Base-by-base conservation (phyloP, 2,888 invertebrate species). In the Phyto melanocephala region DNA sequence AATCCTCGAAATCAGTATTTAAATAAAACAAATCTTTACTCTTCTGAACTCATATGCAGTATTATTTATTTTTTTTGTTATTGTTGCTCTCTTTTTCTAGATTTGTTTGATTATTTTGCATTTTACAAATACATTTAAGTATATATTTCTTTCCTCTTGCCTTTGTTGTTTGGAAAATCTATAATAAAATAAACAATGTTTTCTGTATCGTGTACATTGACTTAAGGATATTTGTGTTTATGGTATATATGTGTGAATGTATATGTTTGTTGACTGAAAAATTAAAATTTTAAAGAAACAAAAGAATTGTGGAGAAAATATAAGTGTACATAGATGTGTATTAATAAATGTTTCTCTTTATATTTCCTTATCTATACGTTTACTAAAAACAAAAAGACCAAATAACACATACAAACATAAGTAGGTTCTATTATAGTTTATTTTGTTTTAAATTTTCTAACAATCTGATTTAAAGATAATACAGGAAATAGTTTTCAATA, bases 151-250 rank as follows among this genome's bases (percentile, higher is more conserved):
- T 47, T n/a, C n/a, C n/a, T n/a, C n/a, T n/a, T n/a, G n/a, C n/a
- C 47, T 22, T 60, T 20, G 33, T 47, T 47, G n/a, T 35, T 13
- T 37, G 37, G 37, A 22, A 71, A 47, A 35, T 60, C 20, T 8
- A 17, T 1, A 11, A 13, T 13, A 60, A 37, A 50, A 22, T 24
- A 60, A 50, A 60, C 24, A 37, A 45, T 4, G 11, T 50, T 4
- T 17, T 24, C 13, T 54, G 17, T 7, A 20, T n/a, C 17, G 11
- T 15, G 17, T 11, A 35, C 35, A 62, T 20, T 62, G 52, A 62
- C 52, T 72, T 72, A 17, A 62, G 62, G 24, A 52, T 62, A 20
- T 62, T 52, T 52, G 33, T 45, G 11, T 37, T 45, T 2, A n/a
- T n/a, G 24, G 1, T 22, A 5, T 6, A 37, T 42, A 15, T 15